phyloP scores from a whole-genome alignment of 2,888 invertebrate genomes.

The Teleogryllus oceanicus region DNA sequence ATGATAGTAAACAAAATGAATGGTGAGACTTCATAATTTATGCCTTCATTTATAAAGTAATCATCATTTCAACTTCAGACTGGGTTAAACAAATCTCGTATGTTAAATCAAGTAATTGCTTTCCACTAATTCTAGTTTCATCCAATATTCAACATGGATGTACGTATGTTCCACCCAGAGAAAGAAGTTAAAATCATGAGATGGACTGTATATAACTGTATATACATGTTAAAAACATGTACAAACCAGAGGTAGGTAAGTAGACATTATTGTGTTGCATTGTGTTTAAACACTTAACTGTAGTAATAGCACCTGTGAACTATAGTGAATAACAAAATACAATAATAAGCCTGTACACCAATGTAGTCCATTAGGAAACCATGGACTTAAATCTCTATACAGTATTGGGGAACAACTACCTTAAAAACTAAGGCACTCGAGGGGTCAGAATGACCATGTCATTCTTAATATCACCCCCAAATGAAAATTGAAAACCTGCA shows the following conservation, averaged over 20 bases:
- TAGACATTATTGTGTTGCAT: background rate
- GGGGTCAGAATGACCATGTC: background rate
- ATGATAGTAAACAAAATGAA: background rate
- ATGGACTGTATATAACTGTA: background rate
- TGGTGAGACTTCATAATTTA: background rate
- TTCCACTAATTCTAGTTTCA: background rate
- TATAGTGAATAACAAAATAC: background rate
- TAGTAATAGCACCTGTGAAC: slow-evolving; percentile 9
- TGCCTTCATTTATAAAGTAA: background rate
- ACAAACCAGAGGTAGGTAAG: slow-evolving; percentile 4
- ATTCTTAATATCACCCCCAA: background rate
- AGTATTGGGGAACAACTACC: background rate
- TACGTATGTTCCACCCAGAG: background rate
- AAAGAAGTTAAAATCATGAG: background rate
- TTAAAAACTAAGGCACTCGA: slow-evolving; percentile 2
- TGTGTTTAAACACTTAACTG: background rate
- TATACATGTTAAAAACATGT: background rate
- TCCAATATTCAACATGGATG: background rate
- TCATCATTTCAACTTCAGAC: background rate
- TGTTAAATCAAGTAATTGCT: background rate
- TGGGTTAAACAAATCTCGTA: background rate
- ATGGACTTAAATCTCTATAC: background rate
- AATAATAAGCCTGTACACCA: background rate
- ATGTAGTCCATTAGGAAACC: background rate
- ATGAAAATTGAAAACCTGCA: background rate